phyloP scores from a whole-genome alignment of 2,888 invertebrate species.

The Dexiosoma caninum region DNA sequence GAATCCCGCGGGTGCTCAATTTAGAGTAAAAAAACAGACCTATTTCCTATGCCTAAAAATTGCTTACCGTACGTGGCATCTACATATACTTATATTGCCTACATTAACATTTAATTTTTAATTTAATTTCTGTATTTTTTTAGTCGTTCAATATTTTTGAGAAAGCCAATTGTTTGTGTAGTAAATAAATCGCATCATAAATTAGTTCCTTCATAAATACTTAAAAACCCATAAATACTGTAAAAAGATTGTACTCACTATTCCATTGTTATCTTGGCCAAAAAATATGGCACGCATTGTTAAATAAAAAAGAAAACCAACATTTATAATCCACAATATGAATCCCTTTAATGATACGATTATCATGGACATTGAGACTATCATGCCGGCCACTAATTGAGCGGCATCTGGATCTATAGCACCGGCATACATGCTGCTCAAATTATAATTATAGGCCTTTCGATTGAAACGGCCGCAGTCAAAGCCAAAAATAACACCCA shows the following conservation, averaged over 20 bases:
- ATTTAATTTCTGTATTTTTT: too few relatives aligned
- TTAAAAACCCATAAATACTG: neutral
- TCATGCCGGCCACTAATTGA: constrained; percentile 70
- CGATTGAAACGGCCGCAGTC: constrained; percentile 72
- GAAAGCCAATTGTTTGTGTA: too few relatives aligned
- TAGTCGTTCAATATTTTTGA: too few relatives aligned
- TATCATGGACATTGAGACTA: constrained; percentile 75
- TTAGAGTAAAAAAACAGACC: too few relatives aligned
- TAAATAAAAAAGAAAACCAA: constrained; percentile 71
- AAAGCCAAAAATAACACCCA: constrained; percentile 76
- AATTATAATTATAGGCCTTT: constrained; percentile 66
- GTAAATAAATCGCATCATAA: too few relatives aligned
- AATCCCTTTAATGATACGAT: constrained; percentile 77
- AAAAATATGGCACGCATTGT: constrained; percentile 65
- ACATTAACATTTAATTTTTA: too few relatives aligned
- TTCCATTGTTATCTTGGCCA: constrained; percentile 66
- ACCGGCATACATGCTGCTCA: constrained; percentile 65
- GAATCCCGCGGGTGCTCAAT: too few relatives aligned
- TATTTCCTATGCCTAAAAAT: too few relatives aligned
- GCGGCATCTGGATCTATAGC: constrained; percentile 65
- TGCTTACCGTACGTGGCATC: too few relatives aligned
- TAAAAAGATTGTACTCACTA: constrained; percentile 66
- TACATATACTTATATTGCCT: too few relatives aligned
- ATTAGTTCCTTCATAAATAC: too few relatives aligned
- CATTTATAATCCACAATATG: constrained; percentile 77